Percentiles rank a stretch among this genome's conserved stretches.
Conservation (phyloP, 2,113 vertebrate species). For the Corythoichthys intestinalis region DNA sequence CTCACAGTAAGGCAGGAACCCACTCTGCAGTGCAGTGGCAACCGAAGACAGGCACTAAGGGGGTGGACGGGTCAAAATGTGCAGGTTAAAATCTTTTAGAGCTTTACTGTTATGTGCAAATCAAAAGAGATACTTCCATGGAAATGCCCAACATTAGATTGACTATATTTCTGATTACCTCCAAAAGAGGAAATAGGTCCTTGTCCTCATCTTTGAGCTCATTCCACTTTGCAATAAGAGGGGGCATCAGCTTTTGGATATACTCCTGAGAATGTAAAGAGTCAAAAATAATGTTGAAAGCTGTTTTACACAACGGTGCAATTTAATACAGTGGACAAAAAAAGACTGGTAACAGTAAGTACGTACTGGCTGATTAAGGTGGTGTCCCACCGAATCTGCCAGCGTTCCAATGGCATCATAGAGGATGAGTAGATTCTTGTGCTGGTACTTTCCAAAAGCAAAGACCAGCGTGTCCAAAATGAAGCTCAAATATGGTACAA, state of each 20-base stretch:
- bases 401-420: slow-evolving; percentile 94
- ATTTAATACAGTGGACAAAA: background rate
- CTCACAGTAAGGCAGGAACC: slow-evolving; percentile 92
- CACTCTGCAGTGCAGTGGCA: slow-evolving; percentile 90
- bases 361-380: slow-evolving; percentile 89
- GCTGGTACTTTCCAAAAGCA: slow-evolving; percentile 94
- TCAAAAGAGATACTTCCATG: background rate
- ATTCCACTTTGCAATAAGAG: slow-evolving; percentile 91
- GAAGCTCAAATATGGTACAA: slow-evolving; percentile 93
- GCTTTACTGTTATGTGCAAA: background rate
- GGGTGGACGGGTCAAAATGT: background rate
- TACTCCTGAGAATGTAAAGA: slow-evolving; percentile 75
- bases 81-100: background rate
- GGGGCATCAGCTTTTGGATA: slow-evolving; percentile 92
- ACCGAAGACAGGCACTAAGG: slow-evolving; percentile 86
- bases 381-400: slow-evolving; percentile 93
- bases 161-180: slow-evolving; percentile 48
- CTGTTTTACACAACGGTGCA: too few species aligned
- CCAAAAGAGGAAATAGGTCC: slow-evolving; percentile 86
- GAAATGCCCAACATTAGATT: background rate
- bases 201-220: slow-evolving; percentile 92
- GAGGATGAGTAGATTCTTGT: slow-evolving; percentile 95
- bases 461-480: slow-evolving; percentile 94
- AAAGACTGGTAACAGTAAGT: background rate
- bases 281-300: background rate